Evolutionary conservation across 35 echinoderm and acorn worm species (phyloP).

Genomic region (Acanthaster planci): DNA sequence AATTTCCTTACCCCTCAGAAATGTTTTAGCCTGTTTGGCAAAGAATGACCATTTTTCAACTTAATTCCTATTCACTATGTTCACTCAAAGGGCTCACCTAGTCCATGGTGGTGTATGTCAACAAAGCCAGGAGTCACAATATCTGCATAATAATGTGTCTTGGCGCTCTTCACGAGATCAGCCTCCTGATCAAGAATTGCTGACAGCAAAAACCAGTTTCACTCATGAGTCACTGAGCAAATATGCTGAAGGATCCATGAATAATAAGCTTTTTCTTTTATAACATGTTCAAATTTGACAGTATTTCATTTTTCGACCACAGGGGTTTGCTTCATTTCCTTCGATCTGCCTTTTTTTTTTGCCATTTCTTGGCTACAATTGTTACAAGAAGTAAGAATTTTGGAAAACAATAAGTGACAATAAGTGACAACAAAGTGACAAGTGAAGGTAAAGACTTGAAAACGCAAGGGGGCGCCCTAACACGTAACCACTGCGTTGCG

Average conservation of each 20-base stretch:
- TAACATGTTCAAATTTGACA: neutral
- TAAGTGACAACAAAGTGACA: neutral
- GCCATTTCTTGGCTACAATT: too few species aligned
- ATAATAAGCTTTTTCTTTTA: neutral
- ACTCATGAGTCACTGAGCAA: neutral
- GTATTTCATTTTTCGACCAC: too few species aligned
- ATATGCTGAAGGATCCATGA: neutral
- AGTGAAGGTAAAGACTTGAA: neutral
- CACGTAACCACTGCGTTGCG: neutral
- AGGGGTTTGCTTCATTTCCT: too few species aligned
- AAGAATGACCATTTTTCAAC: neutral
- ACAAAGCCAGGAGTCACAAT: slow-evolving; percentile 70
- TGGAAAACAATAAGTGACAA: too few species aligned
- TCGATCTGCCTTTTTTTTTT: too few species aligned
- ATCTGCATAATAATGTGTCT: slow-evolving; percentile 60
- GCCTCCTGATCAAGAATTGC: slow-evolving; percentile 62
- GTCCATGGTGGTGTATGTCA: slow-evolving; percentile 78
- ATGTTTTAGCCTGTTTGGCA: too few species aligned
- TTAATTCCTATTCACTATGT: neutral
- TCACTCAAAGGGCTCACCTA: slow-evolving; percentile 29
- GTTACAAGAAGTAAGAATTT: too few species aligned
- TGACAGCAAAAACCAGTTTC: neutral
- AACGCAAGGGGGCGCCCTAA: neutral
- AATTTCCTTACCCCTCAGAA: too few species aligned
- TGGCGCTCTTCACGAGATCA: slow-evolving; percentile 54